phyloP scores from a whole-genome alignment of 2,797 vertebrate species.

The Cynodonichthys magdalenae region DNA sequence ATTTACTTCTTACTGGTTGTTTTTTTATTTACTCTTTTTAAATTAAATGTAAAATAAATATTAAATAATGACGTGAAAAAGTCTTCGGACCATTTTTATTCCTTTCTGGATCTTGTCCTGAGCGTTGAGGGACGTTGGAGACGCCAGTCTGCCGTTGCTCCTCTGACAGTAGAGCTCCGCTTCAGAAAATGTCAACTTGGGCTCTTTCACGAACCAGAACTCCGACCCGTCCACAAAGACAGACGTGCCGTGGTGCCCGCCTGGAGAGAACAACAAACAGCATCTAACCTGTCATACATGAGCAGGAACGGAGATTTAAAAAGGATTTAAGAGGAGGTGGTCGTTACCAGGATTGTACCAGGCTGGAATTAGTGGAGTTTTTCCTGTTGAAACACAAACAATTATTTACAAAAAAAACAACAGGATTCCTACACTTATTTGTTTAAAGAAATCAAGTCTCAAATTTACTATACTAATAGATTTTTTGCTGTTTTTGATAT shows the following conservation, averaged over 20 bases:
- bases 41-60: no score
- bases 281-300: neutral
- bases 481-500: no score
- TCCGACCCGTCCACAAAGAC: conserved; percentile 87
- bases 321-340: neutral
- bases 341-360: conserved; percentile 95
- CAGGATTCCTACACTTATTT: neutral
- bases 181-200: conserved; percentile 83
- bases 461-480: neutral
- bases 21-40: neutral
- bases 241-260: conserved; percentile 81
- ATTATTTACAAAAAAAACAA: conserved; percentile 7
- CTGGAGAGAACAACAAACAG: conserved; percentile 56
- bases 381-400: conserved; percentile 79
- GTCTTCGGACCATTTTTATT: conserved; percentile 37
- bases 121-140: conserved; percentile 70
- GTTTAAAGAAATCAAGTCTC: neutral
- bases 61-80: neutral
- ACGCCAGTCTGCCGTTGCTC: conserved; percentile 87
- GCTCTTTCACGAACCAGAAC: conserved; percentile 91
- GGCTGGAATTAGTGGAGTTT: conserved; percentile 82
- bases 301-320: neutral
- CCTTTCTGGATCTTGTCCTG: conserved; percentile 71
- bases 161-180: conserved; percentile 85
- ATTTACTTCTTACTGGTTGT: no score